Base-by-base conservation (phyloP, 2,797 vertebrate genomes). In the Atherinosoma microstoma region DNA sequence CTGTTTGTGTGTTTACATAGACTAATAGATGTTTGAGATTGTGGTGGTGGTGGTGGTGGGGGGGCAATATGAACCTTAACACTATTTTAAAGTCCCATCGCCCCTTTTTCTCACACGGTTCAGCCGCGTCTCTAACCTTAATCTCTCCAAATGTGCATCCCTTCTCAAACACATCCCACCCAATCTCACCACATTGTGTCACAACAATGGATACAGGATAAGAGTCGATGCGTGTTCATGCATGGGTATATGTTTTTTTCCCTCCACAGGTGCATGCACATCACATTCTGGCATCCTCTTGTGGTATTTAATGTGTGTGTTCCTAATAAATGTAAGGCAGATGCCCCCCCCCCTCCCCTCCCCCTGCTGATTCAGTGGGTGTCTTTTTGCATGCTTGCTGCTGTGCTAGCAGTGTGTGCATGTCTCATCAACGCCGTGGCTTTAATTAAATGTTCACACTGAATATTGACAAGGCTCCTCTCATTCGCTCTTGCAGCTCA, bases 391-490 rank as follows among this genome's bases (percentile, higher is more conserved):
- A 65, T 57, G 73, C 58, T 67, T 60, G 58, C 64, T 84, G 64
- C 83, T 86, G 70, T 71, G 67, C 75, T 75, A 59, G 68, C 78
- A 75, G 66, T 78, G 82, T 78, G 75, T 76, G 58, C 51, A n/a
- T 65, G 73, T 76, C 76, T 84, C 79, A 87, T 91, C 84, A 85
- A 79, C 78, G 69, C 63, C 20, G 47, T 66, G 80, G 66, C 75
- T 91, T 89, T 93, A 93, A 93, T 92, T 91, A 92, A 92, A 93
- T 84, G 88, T 87, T 88, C 86, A 66, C 73, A 73, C 76, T 73
- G 84, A 84, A 85, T 91, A 92, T 93, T 86, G 92, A 92, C 91
- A 73, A 36, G 70, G 70, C 65, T 67, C 73, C 68, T 79, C 81
- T 88, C 86, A 67, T 84, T 85, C 70, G 83, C 75, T 86, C 84